Evolutionary conservation across 2,797 vertebrate genomes (phyloP).

Genomic region (Poecilia gillii): DNA sequence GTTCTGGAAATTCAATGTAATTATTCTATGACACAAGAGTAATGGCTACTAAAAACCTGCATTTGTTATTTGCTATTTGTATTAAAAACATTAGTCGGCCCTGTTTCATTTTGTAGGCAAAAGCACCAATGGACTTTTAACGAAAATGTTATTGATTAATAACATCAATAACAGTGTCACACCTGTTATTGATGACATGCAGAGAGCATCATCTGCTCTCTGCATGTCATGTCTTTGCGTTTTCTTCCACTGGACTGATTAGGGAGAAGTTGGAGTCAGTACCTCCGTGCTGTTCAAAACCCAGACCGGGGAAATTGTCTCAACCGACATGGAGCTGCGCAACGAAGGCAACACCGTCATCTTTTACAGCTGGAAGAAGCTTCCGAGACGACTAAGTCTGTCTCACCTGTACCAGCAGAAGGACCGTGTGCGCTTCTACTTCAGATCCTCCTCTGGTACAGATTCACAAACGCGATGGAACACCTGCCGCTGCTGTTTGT

Average conservation of each 20-base stretch:
- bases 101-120: too few species aligned
- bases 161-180: too few species aligned
- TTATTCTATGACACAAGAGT: too few species aligned
- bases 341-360: conserved; percentile 89
- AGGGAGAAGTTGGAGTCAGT: conserved; percentile 86
- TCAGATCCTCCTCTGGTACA: conserved; percentile 85
- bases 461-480: conserved; percentile 42
- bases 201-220: neutral
- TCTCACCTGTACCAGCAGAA: conserved; percentile 54
- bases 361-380: conserved; percentile 89
- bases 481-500: conserved; percentile 28
- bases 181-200: too few species aligned
- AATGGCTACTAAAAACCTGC: too few species aligned
- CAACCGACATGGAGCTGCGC: conserved; percentile 81
- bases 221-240: neutral
- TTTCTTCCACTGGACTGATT: conserved; percentile 7
- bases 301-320: conserved; percentile 77
- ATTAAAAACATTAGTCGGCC: too few species aligned
- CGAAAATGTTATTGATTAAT: neutral
- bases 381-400: conserved; percentile 67
- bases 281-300: conserved; percentile 85
- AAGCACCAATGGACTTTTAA: neutral
- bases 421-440: conserved; percentile 83
- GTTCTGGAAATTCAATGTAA: too few species aligned
- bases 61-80: too few species aligned